Evolutionary conservation across 2,797 vertebrate species (phyloP).

Genomic region (Microchirus variegatus): DNA sequence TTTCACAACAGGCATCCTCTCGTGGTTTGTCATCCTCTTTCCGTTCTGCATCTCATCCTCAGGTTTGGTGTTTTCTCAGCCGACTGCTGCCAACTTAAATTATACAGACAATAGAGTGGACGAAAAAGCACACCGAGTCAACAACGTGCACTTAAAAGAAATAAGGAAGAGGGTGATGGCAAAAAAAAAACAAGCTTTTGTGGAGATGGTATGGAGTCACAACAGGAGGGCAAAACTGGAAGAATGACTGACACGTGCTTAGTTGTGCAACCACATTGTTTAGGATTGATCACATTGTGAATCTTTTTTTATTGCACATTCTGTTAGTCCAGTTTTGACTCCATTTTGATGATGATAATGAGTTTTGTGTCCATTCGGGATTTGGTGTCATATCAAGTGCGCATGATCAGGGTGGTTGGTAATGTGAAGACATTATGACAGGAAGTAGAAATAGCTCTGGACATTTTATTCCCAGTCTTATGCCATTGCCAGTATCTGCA

Average conservation of each 20-base stretch:
- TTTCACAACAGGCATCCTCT: slow-evolving; percentile 7
- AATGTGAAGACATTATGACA: slow-evolving; percentile 31
- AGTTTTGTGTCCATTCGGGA: slow-evolving; percentile 31
- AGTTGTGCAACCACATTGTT: slow-evolving; percentile 15
- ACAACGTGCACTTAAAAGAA: slow-evolving; percentile 40
- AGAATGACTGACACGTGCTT: slow-evolving; percentile 12
- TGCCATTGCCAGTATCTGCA: slow-evolving; percentile 18
- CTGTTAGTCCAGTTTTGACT: slow-evolving; percentile 38
- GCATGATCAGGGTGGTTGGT: slow-evolving; percentile 23
- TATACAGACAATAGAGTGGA: slow-evolving; percentile 35
- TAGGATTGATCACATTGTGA: slow-evolving; percentile 25
- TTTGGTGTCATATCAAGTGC: slow-evolving; percentile 14
- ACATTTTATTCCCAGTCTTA: slow-evolving; percentile 40
- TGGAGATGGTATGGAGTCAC: slow-evolving; percentile 6
- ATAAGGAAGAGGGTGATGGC: slow-evolving; percentile 14
- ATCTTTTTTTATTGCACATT: slow-evolving; percentile 47
- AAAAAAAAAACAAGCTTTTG: slow-evolving; percentile 4
- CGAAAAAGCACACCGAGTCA: slow-evolving; percentile 59
- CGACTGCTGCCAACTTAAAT: slow-evolving; percentile 61
- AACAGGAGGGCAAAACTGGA: slow-evolving; percentile 17
- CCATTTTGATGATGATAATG: slow-evolving; percentile 21
- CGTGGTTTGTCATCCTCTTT: not conserved
- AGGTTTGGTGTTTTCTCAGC: slow-evolving; percentile 60
- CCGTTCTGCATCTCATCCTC: slow-evolving; percentile 25
- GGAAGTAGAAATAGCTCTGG: slow-evolving; percentile 17